Base-by-base conservation (phyloP, 2,888 invertebrate species). In the Caenorhabditis wallacei region DNA sequence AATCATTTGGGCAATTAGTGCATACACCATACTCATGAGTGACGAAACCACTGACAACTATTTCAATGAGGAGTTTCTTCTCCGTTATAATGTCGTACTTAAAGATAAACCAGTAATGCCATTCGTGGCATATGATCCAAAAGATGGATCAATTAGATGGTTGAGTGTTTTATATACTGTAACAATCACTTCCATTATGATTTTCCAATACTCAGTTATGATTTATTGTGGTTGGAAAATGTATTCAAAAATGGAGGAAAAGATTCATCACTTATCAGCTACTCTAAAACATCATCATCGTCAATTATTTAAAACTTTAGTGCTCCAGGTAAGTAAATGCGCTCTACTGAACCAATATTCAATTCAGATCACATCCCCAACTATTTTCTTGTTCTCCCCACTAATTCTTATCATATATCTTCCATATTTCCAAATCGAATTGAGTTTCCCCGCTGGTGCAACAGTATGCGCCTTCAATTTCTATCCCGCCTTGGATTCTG, bases 401-500 rank as follows among this genome's bases (percentile, higher is more conserved):
- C 13, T 63, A 2, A 16, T 10, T 18, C 10, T 46, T 22, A 46
- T 63, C 8, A 46, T 24, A 22, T 46, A 20, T 18, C 7, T 63
- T 16, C 63, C 63, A 16, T 13, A 11, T n/a, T 46, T 63, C n/a
- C 16, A 24, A 18, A 8, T 63, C 0, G 26, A 63, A 3, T 8
- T 46, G 0, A 63, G 63, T 16, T 8, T 63, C 16, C 46, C 63
- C 0, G 16, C 30, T 3, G 63, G 63, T 10, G 46, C 26, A 0
- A n/a, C 16, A 1, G 1, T 63, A 5, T 46, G 46, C 11, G 8
- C n/a, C 2, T 63, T 63, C 40, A 63, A 5, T 26, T 10, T 63
- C 4, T 63, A 63, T 63, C 63, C 63, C 2, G 63, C 63, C 2
- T 46, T 40, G 46, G 63, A 63, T 5, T 43, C 63, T 24, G 10